Percentiles rank a stretch among this genome's conserved stretches.
Conservation (phyloP, 2,113 vertebrate species). For the Motacilla tschutschensis region DNA sequence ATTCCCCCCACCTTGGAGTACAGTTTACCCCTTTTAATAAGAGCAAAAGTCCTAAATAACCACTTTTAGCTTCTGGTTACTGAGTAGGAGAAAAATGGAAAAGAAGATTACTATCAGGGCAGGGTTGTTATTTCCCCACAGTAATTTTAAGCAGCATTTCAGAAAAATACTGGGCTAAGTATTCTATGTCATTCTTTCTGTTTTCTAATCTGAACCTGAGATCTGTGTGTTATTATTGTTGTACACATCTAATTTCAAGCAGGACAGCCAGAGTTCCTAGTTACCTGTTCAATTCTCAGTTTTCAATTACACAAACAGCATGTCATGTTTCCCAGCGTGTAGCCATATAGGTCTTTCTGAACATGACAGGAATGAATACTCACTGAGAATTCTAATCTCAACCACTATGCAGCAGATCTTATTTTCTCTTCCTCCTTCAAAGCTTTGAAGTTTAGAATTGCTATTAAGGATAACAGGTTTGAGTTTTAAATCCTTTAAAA, state of each 20-base stretch:
- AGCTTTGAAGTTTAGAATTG: slow-evolving; percentile 8
- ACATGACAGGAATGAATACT: slow-evolving; percentile 12
- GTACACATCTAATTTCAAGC: background rate
- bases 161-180: background rate
- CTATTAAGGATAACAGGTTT: slow-evolving; percentile 34
- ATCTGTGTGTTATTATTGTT: background rate
- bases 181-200: background rate
- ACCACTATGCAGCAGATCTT: background rate
- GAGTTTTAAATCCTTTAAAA: slow-evolving; percentile 56
- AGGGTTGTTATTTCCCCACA: background rate
- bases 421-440: background rate
- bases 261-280: background rate
- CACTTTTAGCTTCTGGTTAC: background rate
- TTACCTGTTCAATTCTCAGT: background rate
- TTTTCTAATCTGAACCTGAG: background rate
- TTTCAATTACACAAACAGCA: slow-evolving; percentile 35
- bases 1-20: background rate
- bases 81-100: background rate
- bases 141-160: background rate
- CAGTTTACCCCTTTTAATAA: background rate
- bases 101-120: background rate
- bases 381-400: slow-evolving; percentile 1
- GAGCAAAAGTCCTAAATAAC: background rate
- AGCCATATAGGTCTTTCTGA: slow-evolving; percentile 15
- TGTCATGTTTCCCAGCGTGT: background rate